Evolutionary conservation across 2,113 vertebrate species (phyloP), one percentile per base, ranked within the genome.

Genomic region (Callopanchax toddi): DNA sequence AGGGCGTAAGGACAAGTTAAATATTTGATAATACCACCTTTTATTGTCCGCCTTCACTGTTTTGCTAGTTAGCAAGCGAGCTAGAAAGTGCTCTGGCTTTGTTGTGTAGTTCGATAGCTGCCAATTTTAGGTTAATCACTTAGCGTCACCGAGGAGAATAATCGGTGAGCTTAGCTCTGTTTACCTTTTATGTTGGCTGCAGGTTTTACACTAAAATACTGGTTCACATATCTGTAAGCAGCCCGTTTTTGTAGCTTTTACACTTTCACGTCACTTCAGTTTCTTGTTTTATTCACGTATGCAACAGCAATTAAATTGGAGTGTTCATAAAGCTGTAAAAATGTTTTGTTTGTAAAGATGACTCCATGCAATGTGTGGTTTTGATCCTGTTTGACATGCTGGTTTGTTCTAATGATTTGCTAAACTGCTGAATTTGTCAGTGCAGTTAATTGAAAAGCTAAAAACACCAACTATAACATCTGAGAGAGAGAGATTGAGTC

Each of bases 101-200:
- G 60, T 82, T 76, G 46, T 79, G 60, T 44, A 84, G 71, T 74
- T 79, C 75, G 45, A 55, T 78, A 48, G 83, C 83, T 68, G 34
- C 62, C 55, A 76, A 82, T 83, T 77, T 81, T 85, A 82, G 74
- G 84, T 73, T 87, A 86, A 84, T 74, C 52, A 63, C 76, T 43
- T 78, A 78, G 73, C 75, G 16, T 45, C 60, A 49, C 16, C 42
- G 51, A 58, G 11, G 20, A 22, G 26, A 49, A 69, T 60, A 54
- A 63, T 15, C 21, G 8, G 15, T 21, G 50, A 74, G 18, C 40
- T 13, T 32, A 32, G 29, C 29, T 32, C 10, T 32, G 29, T 8
- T 32, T 32, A 32, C 29, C 13, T 32, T 46, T 9, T 42, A 16
- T 57, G 8, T n/a, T 12, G n/a, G n/a, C n/a, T n/a, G n/a, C n/a